Evolutionary conservation across 2,888 invertebrate genomes (phyloP).

Genomic region (Drosophila neoperkinsi): DNA sequence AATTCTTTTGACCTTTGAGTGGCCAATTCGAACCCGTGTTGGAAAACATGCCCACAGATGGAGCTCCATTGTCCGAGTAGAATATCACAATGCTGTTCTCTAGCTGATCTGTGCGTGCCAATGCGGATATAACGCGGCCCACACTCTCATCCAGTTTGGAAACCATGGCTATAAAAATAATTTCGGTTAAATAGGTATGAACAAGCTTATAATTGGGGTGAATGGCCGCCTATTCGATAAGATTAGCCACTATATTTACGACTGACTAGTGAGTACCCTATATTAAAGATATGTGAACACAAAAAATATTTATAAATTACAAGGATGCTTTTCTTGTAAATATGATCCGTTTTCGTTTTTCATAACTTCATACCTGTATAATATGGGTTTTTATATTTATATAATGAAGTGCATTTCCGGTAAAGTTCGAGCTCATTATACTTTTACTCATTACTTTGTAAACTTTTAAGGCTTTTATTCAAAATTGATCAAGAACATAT

Average conservation of each 20-base stretch:
- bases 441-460: background rate
- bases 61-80: slow-evolving; percentile 95
- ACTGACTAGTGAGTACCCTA: background rate
- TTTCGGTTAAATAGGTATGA: background rate
- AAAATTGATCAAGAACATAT: background rate
- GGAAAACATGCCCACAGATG: slow-evolving; percentile 89
- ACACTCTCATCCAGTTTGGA: slow-evolving; percentile 94
- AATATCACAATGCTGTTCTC: slow-evolving; percentile 94
- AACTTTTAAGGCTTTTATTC: background rate
- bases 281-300: background rate
- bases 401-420: background rate
- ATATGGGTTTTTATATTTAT: background rate
- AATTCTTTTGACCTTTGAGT: slow-evolving; percentile 91
- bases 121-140: slow-evolving; percentile 90
- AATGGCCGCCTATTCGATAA: background rate
- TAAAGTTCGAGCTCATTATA: background rate
- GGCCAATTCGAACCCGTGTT: slow-evolving; percentile 93
- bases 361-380: background rate
- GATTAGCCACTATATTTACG: background rate
- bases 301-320: background rate
- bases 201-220: background rate
- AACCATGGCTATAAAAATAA: slow-evolving; percentile 89
- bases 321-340: background rate
- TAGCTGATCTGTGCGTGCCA: slow-evolving; percentile 89
- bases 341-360: background rate